Evolutionary conservation across 2,888 invertebrate species (phyloP).

Genomic region (Agrotis exclamationis): DNA sequence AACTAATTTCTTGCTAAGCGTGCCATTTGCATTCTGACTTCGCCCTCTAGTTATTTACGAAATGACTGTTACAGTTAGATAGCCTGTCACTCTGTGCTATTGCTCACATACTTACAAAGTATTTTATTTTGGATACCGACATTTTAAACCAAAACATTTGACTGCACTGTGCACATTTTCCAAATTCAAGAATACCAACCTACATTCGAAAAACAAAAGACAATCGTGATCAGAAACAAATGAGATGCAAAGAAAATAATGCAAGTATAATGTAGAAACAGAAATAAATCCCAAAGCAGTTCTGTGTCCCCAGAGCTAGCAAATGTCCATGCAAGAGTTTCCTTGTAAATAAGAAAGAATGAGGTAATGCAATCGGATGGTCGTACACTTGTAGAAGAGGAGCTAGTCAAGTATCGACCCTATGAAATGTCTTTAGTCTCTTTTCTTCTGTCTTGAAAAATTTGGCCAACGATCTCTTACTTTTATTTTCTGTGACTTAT

Average conservation of each 20-base stretch:
- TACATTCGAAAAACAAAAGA: constrained; percentile 31
- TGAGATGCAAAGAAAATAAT: constrained; percentile 58
- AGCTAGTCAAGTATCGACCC: neutral
- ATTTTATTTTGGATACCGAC: constrained; percentile 2
- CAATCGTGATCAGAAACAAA: constrained; percentile 46
- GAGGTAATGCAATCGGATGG: constrained; percentile 71
- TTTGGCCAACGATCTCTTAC: no score
- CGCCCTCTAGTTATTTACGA: no score
- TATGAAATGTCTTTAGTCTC: no score
- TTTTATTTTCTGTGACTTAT: no score
- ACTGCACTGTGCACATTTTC: neutral
- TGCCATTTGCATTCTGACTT: no score
- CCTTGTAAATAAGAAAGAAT: constrained; percentile 74
- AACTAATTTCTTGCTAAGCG: no score
- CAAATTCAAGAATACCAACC: constrained; percentile 21
- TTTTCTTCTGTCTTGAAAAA: no score
- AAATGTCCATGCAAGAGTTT: constrained; percentile 65
- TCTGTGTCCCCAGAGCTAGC: constrained; percentile 57
- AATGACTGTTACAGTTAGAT: neutral
- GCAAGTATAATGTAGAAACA: constrained; percentile 49
- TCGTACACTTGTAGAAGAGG: constrained; percentile 35
- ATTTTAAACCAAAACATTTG: neutral
- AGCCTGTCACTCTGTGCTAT: neutral
- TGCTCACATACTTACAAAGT: neutral
- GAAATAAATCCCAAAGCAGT: constrained; percentile 53